Conservation (phyloP, 2,113 vertebrate genomes). For the Lepus timidus region DNA sequence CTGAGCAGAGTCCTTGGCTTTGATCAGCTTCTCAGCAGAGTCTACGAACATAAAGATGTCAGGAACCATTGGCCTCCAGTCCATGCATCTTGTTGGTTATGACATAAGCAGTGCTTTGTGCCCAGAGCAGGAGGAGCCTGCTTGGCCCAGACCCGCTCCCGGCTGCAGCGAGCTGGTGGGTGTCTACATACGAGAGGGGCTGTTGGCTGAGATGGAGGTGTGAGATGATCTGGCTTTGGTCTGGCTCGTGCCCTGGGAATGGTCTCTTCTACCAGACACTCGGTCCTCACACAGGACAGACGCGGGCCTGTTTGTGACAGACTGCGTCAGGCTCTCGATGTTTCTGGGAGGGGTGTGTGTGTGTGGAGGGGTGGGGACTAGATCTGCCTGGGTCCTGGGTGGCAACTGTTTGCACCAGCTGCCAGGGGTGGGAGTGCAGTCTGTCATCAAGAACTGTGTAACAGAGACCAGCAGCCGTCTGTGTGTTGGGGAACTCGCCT, state of each 20-base stretch:
- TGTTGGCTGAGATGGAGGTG: not conserved
- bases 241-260: not conserved
- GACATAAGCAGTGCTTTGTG: fast-evolving
- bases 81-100: not conserved
- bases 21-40: not conserved
- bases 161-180: not conserved
- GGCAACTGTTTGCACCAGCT: conserved; percentile 64
- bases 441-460: conserved; percentile 24
- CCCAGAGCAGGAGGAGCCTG: too few species aligned
- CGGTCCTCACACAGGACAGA: not conserved
- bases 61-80: not conserved
- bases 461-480: not conserved
- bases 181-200: not conserved
- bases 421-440: not conserved
- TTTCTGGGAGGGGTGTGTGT: not conserved
- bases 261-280: not conserved
- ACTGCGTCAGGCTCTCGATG: not conserved
- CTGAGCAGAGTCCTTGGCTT: not conserved
- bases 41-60: not conserved
- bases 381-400: not conserved
- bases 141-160: fast-evolving
- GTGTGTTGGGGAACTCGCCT: not conserved
- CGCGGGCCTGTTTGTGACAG: not conserved
- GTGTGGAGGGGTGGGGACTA: not conserved
- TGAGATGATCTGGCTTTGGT: not conserved